Evolutionary conservation across 2,888 invertebrate species (phyloP).

Genomic region (Omphaloscelis lunosa): DNA sequence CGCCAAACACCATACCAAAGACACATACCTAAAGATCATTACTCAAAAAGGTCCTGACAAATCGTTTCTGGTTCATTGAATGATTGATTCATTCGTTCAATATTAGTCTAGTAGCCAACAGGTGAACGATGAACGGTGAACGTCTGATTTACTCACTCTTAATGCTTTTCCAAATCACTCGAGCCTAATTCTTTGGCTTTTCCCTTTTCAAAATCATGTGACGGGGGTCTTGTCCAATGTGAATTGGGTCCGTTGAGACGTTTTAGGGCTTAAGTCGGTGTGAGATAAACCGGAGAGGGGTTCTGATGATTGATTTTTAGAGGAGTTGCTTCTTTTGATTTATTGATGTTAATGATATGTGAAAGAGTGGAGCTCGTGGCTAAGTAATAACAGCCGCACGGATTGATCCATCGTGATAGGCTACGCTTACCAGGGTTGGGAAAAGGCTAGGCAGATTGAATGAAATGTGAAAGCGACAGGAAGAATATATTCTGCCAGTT

Average conservation of each 20-base stretch:
- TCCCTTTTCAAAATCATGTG: constrained; percentile 87
- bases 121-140: constrained; percentile 77
- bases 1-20: constrained; percentile 23
- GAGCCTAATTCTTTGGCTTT: constrained; percentile 82
- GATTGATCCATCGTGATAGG: no score
- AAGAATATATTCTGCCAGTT: no score
- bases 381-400: no score
- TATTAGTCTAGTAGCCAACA: constrained; percentile 78
- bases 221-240: constrained; percentile 78
- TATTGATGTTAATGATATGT: constrained; percentile 70
- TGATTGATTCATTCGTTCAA: constrained; percentile 87
- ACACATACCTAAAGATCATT: constrained; percentile 49
- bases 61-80: constrained; percentile 85
- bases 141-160: constrained; percentile 87
- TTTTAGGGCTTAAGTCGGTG: constrained; percentile 71
- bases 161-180: constrained; percentile 85
- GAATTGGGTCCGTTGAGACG: constrained; percentile 77
- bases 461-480: constrained; percentile 36
- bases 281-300: constrained; percentile 76
- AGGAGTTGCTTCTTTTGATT: constrained; percentile 69
- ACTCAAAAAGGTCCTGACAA: constrained; percentile 80
- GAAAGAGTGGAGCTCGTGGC: no score
- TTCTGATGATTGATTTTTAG: constrained; percentile 81
- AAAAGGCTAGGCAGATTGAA: no score
- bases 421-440: no score